phyloP scores from a whole-genome alignment of 2,888 invertebrate species.

The Antheraea yamamai region DNA sequence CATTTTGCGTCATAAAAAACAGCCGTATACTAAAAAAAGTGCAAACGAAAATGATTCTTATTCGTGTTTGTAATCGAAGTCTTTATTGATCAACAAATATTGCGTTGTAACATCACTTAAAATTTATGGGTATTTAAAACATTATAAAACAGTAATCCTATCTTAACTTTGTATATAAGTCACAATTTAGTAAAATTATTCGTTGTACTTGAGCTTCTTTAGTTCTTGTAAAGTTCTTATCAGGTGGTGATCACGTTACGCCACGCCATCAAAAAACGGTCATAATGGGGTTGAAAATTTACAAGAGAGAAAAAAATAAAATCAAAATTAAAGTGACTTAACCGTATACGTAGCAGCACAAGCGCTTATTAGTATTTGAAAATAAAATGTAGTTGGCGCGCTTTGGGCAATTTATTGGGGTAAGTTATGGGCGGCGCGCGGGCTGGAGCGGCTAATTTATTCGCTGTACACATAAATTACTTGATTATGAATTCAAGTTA shows the following conservation, averaged over 20 bases:
- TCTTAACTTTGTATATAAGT: slow-evolving; percentile 43
- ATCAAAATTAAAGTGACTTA: slow-evolving; percentile 60
- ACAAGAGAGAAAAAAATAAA: slow-evolving; percentile 57
- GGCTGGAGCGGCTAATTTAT: slow-evolving; percentile 80
- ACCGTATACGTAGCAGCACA: slow-evolving; percentile 65
- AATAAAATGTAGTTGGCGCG: slow-evolving; percentile 81
- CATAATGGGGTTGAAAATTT: slow-evolving; percentile 64
- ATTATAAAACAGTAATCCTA: slow-evolving; percentile 46
- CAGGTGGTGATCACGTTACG: slow-evolving; percentile 63
- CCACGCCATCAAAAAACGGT: slow-evolving; percentile 65
- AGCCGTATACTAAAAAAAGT: neutral
- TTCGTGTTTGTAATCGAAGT: neutral
- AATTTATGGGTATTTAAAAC: slow-evolving; percentile 36
- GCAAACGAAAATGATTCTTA: slow-evolving; percentile 8
- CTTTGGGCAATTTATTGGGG: slow-evolving; percentile 82
- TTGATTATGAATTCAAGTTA: slow-evolving; percentile 82
- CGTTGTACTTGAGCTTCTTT: slow-evolving; percentile 46
- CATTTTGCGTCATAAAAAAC: slow-evolving; percentile 32
- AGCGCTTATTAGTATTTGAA: slow-evolving; percentile 81
- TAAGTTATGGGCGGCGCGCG: slow-evolving; percentile 81
- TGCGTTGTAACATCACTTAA: neutral
- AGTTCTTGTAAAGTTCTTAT: slow-evolving; percentile 48
- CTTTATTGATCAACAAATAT: slow-evolving; percentile 14
- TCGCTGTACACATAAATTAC: slow-evolving; percentile 83
- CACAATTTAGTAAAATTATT: slow-evolving; percentile 50